Conservation (phyloP, 2,888 invertebrate species). For the Odontothrips loti region DNA sequence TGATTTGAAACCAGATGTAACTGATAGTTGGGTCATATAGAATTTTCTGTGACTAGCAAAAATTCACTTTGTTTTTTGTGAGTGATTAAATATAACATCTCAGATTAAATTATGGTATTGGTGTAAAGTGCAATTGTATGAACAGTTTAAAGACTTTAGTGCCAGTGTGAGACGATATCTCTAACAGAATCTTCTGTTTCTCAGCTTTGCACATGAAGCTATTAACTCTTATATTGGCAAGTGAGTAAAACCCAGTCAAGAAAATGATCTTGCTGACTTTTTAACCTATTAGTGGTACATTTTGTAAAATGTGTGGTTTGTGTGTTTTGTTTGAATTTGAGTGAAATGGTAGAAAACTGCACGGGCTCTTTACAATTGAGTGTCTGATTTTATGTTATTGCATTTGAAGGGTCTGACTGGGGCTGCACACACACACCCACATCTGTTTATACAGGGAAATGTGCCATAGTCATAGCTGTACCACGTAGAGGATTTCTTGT, state of each 20-base stretch:
- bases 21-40: neutral
- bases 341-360: neutral
- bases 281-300: neutral
- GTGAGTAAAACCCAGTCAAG: neutral
- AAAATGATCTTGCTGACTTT: neutral
- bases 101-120: too few species aligned
- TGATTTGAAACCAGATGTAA: neutral
- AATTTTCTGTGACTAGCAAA: neutral
- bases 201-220: slow-evolving; percentile 16
- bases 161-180: neutral
- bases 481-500: too few species aligned
- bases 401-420: too few species aligned
- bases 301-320: neutral
- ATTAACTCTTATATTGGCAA: neutral
- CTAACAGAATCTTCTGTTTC: slow-evolving; percentile 2
- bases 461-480: too few species aligned
- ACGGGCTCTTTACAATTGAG: too few species aligned
- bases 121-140: too few species aligned
- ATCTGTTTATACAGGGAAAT: too few species aligned
- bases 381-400: too few species aligned
- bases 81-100: too few species aligned
- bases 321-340: neutral
- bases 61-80: too few species aligned
- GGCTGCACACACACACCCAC: too few species aligned
- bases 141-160: neutral